phyloP scores from a whole-genome alignment of 2,113 vertebrate species.

The Bagarius yarrelli region DNA sequence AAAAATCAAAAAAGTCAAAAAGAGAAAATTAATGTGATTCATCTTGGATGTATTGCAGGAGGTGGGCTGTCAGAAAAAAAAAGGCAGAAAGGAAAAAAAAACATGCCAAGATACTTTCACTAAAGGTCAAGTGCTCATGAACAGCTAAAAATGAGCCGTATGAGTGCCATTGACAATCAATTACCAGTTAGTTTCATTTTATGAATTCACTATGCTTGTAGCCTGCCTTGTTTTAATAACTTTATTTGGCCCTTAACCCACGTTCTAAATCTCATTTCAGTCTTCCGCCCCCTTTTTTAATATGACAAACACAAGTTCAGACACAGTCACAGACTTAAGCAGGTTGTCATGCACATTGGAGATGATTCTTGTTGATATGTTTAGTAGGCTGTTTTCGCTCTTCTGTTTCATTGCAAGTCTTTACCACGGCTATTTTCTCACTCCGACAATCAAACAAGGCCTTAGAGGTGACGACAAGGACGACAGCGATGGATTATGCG shows the following conservation, averaged over 20 bases:
- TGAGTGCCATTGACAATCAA: slow-evolving; percentile 40
- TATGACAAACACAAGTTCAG: slow-evolving; percentile 14
- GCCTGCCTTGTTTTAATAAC: slow-evolving; percentile 39
- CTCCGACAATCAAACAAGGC: slow-evolving; percentile 69
- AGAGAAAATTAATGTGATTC: slow-evolving; percentile 17
- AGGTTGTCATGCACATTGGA: slow-evolving; percentile 32
- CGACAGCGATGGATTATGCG: slow-evolving; percentile 74
- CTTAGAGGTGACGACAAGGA: slow-evolving; percentile 77
- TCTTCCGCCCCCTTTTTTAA: not conserved
- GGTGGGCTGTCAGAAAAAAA: not conserved
- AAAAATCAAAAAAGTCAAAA: not conserved
- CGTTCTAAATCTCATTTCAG: slow-evolving; percentile 43
- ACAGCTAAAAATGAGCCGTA: slow-evolving; percentile 33
- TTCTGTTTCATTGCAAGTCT: slow-evolving; percentile 49
- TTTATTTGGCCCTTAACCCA: slow-evolving; percentile 42
- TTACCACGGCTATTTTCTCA: slow-evolving; percentile 61
- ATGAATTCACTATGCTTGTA: slow-evolving; percentile 18
- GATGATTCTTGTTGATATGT: slow-evolving; percentile 50
- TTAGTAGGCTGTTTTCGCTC: slow-evolving; percentile 45
- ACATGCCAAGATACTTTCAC: slow-evolving; percentile 19
- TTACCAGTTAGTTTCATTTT: slow-evolving; percentile 35
- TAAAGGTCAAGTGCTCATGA: slow-evolving; percentile 44
- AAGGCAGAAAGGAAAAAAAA: slow-evolving; percentile 11
- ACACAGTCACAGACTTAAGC: slow-evolving; percentile 3
- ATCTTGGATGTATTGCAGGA: not conserved